phyloP scores from a whole-genome alignment of 2,113 vertebrate genomes.

The Genyomyrus donnyi region DNA sequence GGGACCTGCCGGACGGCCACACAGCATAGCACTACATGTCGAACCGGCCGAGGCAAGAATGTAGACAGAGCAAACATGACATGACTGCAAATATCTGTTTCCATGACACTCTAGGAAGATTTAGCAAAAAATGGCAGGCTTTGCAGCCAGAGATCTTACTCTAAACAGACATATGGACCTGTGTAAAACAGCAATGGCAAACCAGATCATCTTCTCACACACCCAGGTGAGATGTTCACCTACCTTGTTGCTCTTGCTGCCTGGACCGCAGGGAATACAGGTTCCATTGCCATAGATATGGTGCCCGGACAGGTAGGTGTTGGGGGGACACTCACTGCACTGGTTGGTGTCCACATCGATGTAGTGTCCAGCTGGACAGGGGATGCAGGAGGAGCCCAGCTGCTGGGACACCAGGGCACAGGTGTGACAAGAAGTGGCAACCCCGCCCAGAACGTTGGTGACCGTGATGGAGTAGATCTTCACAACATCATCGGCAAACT shows the following conservation, averaged over 20 bases:
- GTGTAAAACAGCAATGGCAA: background rate
- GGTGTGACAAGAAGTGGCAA: slow-evolving; percentile 74
- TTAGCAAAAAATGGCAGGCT: background rate
- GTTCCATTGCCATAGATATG: slow-evolving; percentile 70
- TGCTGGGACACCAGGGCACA: slow-evolving; percentile 76
- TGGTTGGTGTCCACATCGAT: slow-evolving; percentile 75
- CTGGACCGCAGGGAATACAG: slow-evolving; percentile 81
- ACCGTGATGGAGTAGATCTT: slow-evolving; percentile 85
- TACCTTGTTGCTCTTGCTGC: slow-evolving; percentile 80
- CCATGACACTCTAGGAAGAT: background rate
- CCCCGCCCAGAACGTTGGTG: slow-evolving; percentile 79
- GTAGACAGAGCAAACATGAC: background rate
- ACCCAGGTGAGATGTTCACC: background rate
- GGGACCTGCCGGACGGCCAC: background rate
- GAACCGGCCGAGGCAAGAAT: background rate
- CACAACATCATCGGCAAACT: slow-evolving; percentile 73
- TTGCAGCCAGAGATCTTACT: background rate
- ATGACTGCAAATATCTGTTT: background rate
- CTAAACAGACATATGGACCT: background rate
- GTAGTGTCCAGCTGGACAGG: slow-evolving; percentile 87
- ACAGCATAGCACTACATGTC: background rate
- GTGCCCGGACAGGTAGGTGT: slow-evolving; percentile 78
- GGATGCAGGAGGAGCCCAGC: slow-evolving; percentile 77
- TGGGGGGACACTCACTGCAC: slow-evolving; percentile 76
- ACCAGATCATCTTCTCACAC: background rate